Base-by-base conservation (phyloP, 2,113 vertebrate genomes). In the Notechis scutatus region DNA sequence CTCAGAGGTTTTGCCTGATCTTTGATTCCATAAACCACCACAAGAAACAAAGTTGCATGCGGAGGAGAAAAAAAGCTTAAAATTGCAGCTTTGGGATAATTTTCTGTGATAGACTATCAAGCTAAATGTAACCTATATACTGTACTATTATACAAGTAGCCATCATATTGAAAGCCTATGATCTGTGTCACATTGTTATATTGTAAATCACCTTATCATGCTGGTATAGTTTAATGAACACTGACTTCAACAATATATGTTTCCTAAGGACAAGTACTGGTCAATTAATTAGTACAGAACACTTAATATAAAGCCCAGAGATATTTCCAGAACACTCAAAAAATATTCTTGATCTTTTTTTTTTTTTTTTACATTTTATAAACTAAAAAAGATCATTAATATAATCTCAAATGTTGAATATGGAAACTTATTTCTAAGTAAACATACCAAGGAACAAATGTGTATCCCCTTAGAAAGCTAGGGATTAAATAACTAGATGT, bases 11-110 rank as follows among this genome's bases (percentile, higher is more conserved):
- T 69, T 69, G n/a, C 69, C 39, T 81, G 69, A 20, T 39, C 14
- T 39, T 39, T 81, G 18, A 39, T 81, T 81, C 69, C 69, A 39
- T 74, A 74, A 74, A 34, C 15, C 6, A 4, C 69, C 69, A 81
- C 2, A 20, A 81, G 91, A 94, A 93, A 94, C 89, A 81, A 94
- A 50, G 94, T 39, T 81, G 5, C 15, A 39, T 81, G 69, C 20
- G 3, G 29, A 69, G 29, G 69, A 7, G 18, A 1, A 34, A 74
- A 74, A 39, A 81, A 81, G 34, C 15, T 39, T 81, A 39, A 34
- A 74, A 81, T 39, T 81, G 7, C 69, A 81, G 69, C 69, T 39
- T 81, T 81, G 34, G 34, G 69, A 39, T 81, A 81, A 39, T 9
- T 81, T 74, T 81, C 34, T 81, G 18, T 39, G 18, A 39, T 81